Base-by-base conservation (phyloP, 2,113 vertebrate genomes). In the Eudyptes chrysolophus region DNA sequence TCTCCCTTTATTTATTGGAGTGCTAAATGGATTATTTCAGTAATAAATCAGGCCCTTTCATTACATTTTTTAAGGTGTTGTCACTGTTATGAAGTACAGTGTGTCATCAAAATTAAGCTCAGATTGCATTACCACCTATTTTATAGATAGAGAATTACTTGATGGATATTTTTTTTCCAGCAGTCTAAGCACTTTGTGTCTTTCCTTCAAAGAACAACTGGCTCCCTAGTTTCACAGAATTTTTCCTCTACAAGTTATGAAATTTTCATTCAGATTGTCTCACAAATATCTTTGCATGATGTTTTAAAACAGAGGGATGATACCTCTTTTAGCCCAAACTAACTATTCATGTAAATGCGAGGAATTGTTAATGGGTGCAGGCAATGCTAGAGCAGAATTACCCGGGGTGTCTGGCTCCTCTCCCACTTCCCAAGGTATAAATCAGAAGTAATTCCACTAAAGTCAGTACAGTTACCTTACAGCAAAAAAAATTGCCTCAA, bases 41-140 rank as follows among this genome's bases (percentile, higher is more conserved):
- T 75, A 81, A 93, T 97, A 96, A 97, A 97, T 97, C 97, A 97
- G 74, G 24, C n/a, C 84, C 85, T 93, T 96, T 94, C 97, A 97
- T 96, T 96, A 96, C 97, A 49, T 94, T 97, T 96, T 97, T 97
- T 97, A 97, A 96, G 95, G 97, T 96, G 96, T 90, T 97, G 97
- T 97, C 96, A 93, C 96, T 90, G 95, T 97, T 96, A 96, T 96
- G 96, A 97, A 97, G 95, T 96, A 97, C 96, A 78, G 96, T 2
- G 93, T 93, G 97, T 92, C 97, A 96, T 97, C 97, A 97, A 96
- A 97, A 97, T 97, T 97, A 97, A 97, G 96, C 96, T 96, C 95
- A 92, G 95, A 90, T 93, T 96, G 96, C 93, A 96, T 96, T 97
- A 96, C 95, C 95, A 90, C 96, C 95, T 94, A 83, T 88, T 97